Conservation (phyloP, 2,888 invertebrate genomes). For the Phymatocera aterrima region DNA sequence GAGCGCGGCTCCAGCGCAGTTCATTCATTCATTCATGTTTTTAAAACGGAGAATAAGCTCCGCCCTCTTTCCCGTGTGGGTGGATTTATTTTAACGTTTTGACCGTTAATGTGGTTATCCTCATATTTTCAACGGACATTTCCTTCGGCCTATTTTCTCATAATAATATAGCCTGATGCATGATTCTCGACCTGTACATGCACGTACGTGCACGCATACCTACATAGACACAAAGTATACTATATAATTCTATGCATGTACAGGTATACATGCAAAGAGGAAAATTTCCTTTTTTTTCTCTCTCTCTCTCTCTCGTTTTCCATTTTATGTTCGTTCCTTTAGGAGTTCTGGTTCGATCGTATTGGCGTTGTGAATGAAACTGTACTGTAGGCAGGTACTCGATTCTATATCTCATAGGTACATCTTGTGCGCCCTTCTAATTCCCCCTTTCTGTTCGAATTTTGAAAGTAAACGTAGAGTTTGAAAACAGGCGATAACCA, state of each 20-base stretch:
- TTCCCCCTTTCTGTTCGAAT: too few species aligned
- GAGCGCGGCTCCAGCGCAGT: not conserved
- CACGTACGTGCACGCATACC: too few species aligned
- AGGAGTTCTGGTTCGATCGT: not conserved
- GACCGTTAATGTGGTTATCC: too few species aligned
- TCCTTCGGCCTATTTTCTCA: too few species aligned
- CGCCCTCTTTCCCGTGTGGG: not conserved
- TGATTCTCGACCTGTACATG: too few species aligned
- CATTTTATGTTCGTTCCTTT: not conserved
- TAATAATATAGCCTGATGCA: too few species aligned
- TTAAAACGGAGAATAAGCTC: not conserved
- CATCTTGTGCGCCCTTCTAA: too few species aligned
- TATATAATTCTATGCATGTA: too few species aligned
- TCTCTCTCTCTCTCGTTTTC: constrained; percentile 12
- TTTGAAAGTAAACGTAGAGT: too few species aligned
- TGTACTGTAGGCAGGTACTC: not conserved
- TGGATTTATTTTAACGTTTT: not conserved
- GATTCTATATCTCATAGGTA: too few species aligned
- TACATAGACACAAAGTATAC: too few species aligned
- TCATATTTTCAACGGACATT: not conserved
- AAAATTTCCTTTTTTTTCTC: constrained; percentile 23
- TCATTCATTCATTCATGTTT: not conserved
- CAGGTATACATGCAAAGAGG: not conserved
- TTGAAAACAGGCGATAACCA: too few species aligned
- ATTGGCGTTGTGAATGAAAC: not conserved